Evolutionary conservation across 2,888 invertebrate genomes (phyloP), one percentile per base, ranked within the genome.

Genomic region (Drosophila pseudotakahashii): DNA sequence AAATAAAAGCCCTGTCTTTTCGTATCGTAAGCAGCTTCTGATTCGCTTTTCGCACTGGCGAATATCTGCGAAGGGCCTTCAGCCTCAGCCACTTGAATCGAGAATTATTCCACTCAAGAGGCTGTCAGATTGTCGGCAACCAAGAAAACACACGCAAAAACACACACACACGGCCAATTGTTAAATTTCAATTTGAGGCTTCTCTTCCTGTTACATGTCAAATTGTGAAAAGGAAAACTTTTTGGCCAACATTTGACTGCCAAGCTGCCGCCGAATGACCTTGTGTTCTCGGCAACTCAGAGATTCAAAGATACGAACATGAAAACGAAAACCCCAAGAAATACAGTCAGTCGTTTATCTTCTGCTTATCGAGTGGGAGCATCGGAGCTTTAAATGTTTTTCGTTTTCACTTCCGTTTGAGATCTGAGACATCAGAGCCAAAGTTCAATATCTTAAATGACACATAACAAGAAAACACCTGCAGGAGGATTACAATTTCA

Each of bases 321-420:
- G 32, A 45, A 62, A 30, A 19, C 37, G 26, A 14, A 30, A 10
- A 30, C 11, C 13, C 30, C 4, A 26, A 57, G 69, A 57, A 67
- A 68, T 32, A 37, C 51, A 30, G 45, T 79, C 51, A 30, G 45
- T 79, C 81, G 79, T 77, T 68, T 73, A 70, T 82, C 81, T 82
- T 76, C 54, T 71, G 73, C 61, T 86, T 82, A 88, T 85, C 78
- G 50, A 71, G 78, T 82, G 81, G 74, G 64, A 61, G 72, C 81
- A 80, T 76, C 81, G 67, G 53, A 59, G 70, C 77, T 62, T 45
- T 77, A 84, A 85, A 79, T 80, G 47, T 36, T 50, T 66, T 71
- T 74, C 77, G 68, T 78, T 78, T 81, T 66, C 74, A 82, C 88
- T 82, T 82, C 82, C 82, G 88, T 68, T 77, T 47, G 39, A 58